Evolutionary conservation across 1,140 invertebrate species (phyloP), one percentile per base, ranked within the genome.

Genomic region (Andrena cerasifolii): DNA sequence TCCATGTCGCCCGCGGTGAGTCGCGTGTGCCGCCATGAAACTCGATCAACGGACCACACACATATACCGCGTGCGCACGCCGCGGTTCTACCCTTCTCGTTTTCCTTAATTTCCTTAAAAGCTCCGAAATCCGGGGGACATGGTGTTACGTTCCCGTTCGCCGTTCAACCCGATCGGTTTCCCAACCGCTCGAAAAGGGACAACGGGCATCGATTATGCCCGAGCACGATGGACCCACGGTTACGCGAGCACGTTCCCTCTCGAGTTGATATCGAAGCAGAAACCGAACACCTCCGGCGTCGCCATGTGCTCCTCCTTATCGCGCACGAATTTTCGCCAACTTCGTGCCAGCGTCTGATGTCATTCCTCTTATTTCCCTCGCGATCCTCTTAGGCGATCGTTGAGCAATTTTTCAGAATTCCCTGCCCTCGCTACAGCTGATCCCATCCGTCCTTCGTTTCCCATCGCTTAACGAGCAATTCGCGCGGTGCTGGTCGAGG

Each of bases 11-110:
- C n/a, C 51, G 49, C 63, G 28, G 43, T 61, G 26, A 73, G 24
- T 63, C 49, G 80, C 63, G 63, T 70, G 67, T 67, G 75, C 51
- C 82, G 75, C 68, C 75, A 83, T 83, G 75, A 56, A 79, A 70
- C 49, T 74, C 61, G 63, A 58, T 26, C n/a, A 65, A 71, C 54
- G n/a, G 16, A n/a, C 36, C 67, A 43, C 47, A 62, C 45, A 45
- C 16, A 73, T 49, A 31, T 28, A 53, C 26, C 8, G 61, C 40
- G 65, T 47, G 49, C 59, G 66, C 51, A 65, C 49, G 31, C 43
- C 73, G 26, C 79, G 26, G 43, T 71, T 59, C 40, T 61, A 74
- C 47, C 56, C 47, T 62, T 61, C 49, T 14, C 28, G 40, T 21
- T 47, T 62, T 40, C 51, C 43, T 43, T 74, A 66, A 26, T 56